Base-by-base conservation (phyloP, 2,888 invertebrate species). In the Flexamia atlantica region DNA sequence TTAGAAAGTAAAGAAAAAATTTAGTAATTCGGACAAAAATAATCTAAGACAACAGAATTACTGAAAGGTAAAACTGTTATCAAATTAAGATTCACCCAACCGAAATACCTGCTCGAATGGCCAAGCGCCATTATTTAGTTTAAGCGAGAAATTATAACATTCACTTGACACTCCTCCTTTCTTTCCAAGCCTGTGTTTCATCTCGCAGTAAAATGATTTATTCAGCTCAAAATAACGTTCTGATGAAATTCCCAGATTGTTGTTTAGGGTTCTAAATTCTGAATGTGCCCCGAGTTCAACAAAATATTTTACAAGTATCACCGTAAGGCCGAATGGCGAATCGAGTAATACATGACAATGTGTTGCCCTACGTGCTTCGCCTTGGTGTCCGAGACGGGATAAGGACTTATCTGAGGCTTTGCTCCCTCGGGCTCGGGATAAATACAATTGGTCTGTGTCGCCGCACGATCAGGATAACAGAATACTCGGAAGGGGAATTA, bases 331-430 rank as follows among this genome's bases (percentile, higher is more conserved):
- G 30, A 64, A 64, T 28, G 64, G 25, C 53, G 53, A 23, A 17
- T 64, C 28, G 5, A 57, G 64, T 14, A 28, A 64, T 64, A 64
- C 64, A 64, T 64, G 30, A 28, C 64, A 28, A 64, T 64, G 64
- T 64, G 64, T 28, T 25, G 28, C 64, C 1, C 28, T 28, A 64
- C 64, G 64, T 64, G 64, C 53, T 23, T 23, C 20, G 53, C 46
- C 46, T 46, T 17, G 20, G 57, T 57, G 20, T 28, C 64, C 17
- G 30, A 30, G 28, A 14, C 4, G 12, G 46, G 46, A 10, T 17
- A 17, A 46, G 46, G 46, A 4, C 17, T 17, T 46, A 17, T 46
- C 46, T n/a, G n/a, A n/a, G n/a, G 36, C 36, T 36, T 36, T 4
- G 36, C 36, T 36, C 9, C 12, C 2, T 3, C 4, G 12, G 46